These are phyloP conservation scores for Sinocyclocheilus rhinocerous DNA, from an alignment of 2,113 vertebrate genomes.

Conservation along the genomic window DNA sequence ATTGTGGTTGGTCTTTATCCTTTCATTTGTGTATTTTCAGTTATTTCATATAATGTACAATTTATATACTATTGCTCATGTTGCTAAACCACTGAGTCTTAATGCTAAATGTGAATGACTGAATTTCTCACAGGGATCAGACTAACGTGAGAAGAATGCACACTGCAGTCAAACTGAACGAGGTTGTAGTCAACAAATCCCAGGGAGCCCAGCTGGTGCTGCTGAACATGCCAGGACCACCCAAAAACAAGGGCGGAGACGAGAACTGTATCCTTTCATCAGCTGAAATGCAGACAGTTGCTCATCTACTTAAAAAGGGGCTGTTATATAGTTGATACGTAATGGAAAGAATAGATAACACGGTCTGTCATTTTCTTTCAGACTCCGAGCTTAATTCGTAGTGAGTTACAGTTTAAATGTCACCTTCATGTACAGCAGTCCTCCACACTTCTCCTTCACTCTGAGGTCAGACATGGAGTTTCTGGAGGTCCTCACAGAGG, in stretches of 20 bases:
- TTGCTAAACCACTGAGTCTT: background rate
- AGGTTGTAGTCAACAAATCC: slow-evolving; percentile 86
- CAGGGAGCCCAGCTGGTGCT: slow-evolving; percentile 87
- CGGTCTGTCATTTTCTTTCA: slow-evolving; percentile 2
- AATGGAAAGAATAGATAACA: background rate
- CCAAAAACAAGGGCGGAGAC: slow-evolving; percentile 87
- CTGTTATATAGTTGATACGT: background rate
- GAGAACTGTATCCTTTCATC: slow-evolving; percentile 94
- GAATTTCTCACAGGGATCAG: slow-evolving; percentile 79
- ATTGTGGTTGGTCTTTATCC: too few species aligned
- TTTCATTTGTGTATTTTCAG: background rate
- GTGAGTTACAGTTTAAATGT: background rate
- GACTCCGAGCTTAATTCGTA: background rate
- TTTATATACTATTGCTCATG: background rate
- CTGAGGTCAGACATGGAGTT: slow-evolving; percentile 90
- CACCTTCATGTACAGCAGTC: background rate
- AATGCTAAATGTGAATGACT: background rate
- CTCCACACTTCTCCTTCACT: slow-evolving; percentile 71
- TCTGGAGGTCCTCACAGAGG: slow-evolving; percentile 92
- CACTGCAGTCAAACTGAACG: slow-evolving; percentile 93
- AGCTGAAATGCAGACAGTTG: slow-evolving; percentile 14
- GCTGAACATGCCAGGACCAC: slow-evolving; percentile 96
- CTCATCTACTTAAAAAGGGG: background rate
- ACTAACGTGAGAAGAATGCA: slow-evolving; percentile 98
- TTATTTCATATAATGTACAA: background rate